Evolutionary conservation across 1,140 invertebrate genomes (phyloP).

Genomic region (Microvelia longipes): DNA sequence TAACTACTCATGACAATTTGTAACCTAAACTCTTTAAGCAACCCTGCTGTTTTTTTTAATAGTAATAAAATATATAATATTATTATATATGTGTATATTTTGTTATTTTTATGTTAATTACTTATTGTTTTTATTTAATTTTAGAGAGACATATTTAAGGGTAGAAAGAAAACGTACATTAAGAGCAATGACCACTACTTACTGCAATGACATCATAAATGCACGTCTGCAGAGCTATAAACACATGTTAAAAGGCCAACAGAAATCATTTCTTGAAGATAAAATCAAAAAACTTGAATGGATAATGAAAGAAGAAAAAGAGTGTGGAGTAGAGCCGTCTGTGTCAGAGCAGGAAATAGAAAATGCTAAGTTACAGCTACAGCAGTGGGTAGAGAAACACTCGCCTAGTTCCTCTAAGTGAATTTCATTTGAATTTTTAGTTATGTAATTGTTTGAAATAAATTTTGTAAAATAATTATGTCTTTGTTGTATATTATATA

Average conservation of each 20-base stretch:
- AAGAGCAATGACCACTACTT: constrained; percentile 42
- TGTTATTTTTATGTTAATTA: too few species aligned
- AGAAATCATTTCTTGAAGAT: constrained; percentile 46
- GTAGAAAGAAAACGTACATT: constrained; percentile 44
- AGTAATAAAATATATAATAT: too few species aligned
- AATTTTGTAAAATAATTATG: too few species aligned
- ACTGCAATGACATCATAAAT: constrained; percentile 47
- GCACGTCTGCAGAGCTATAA: constrained; percentile 47
- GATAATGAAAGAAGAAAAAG: constrained; percentile 52
- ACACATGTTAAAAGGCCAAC: constrained; percentile 42
- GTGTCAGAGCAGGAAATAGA: constrained; percentile 48
- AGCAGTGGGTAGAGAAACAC: constrained; percentile 13
- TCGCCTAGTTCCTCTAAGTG: too few species aligned
- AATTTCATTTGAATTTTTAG: too few species aligned
- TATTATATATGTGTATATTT: too few species aligned
- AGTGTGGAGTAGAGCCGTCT: constrained; percentile 42
- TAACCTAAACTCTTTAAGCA: too few species aligned
- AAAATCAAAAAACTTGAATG: constrained; percentile 41
- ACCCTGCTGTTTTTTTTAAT: too few species aligned
- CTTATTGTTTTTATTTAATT: constrained; percentile 7
- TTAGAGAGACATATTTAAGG: constrained; percentile 10
- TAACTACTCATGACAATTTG: too few species aligned
- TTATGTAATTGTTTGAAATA: too few species aligned
- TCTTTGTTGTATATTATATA: too few species aligned
- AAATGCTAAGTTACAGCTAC: constrained; percentile 36